A percentile compares a stretch with the other conserved stretches of the same genome.
Evolutionary conservation across 1,140 invertebrate species (phyloP).

Genomic region (Vanessa tameamea): DNA sequence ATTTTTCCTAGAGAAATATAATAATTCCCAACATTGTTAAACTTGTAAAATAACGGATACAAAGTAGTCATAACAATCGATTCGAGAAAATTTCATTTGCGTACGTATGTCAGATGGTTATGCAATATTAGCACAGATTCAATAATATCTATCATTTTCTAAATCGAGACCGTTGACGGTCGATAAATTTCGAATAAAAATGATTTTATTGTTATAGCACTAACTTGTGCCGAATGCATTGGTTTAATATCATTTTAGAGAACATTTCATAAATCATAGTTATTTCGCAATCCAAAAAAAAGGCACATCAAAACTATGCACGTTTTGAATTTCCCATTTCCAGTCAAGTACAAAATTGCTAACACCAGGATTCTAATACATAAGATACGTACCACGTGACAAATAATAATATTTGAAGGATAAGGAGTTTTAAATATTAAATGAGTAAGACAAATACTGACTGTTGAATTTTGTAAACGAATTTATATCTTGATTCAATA

Average conservation of each 20-base stretch:
- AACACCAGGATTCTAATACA: no score
- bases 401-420: no score
- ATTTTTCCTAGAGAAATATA: no score
- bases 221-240: constrained; percentile 7
- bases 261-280: background rate
- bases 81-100: constrained; percentile 38
- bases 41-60: constrained; percentile 29
- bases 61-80: constrained; percentile 42
- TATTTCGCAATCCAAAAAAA: no score
- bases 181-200: constrained; percentile 35
- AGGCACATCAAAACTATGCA: no score
- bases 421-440: no score
- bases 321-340: no score
- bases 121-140: constrained; percentile 42
- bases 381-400: no score
- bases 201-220: constrained; percentile 26
- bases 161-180: constrained; percentile 41
- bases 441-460: no score
- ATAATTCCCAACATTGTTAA: background rate
- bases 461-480: no score
- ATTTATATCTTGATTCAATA: no score
- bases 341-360: no score
- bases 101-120: constrained; percentile 34
- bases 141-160: constrained; percentile 41
- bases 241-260: constrained; percentile 18